These are phyloP conservation scores for Peromyscus nudipes DNA, from an alignment of 2,797 vertebrate species.

Conservation along the genomic window DNA sequence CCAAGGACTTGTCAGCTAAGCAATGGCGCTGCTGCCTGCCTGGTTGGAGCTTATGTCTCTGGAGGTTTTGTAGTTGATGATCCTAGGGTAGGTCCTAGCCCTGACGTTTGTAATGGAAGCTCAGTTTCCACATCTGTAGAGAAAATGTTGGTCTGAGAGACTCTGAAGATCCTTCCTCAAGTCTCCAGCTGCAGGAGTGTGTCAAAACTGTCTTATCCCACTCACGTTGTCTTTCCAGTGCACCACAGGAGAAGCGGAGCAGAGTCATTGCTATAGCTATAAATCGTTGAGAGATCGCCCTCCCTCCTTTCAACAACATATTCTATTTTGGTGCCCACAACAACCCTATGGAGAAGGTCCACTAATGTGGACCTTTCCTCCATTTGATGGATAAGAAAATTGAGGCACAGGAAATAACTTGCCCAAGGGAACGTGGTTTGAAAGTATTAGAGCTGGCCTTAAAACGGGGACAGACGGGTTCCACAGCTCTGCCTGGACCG, in stretches of 20 bases:
- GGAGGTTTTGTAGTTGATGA: background rate
- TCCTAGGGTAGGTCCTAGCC: background rate
- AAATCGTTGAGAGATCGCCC: background rate
- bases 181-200: background rate
- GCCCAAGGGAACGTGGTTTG: background rate
- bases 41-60: background rate
- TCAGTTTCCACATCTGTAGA: background rate
- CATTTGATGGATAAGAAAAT: slow-evolving; percentile 3
- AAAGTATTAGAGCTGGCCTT: background rate
- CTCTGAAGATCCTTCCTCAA: background rate
- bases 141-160: background rate
- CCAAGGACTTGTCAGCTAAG: background rate
- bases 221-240: background rate
- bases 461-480: background rate
- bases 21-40: background rate
- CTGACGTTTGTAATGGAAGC: background rate
- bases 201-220: background rate
- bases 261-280: background rate
- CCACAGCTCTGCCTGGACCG: background rate
- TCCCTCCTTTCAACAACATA: background rate
- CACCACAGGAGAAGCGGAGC: background rate
- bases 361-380: background rate
- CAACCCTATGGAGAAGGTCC: background rate
- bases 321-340: background rate
- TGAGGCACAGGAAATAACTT: background rate